These are phyloP conservation scores for Gallinago nigripennis DNA, from an alignment of 2,797 vertebrate genomes.

Conservation along the genomic window DNA sequence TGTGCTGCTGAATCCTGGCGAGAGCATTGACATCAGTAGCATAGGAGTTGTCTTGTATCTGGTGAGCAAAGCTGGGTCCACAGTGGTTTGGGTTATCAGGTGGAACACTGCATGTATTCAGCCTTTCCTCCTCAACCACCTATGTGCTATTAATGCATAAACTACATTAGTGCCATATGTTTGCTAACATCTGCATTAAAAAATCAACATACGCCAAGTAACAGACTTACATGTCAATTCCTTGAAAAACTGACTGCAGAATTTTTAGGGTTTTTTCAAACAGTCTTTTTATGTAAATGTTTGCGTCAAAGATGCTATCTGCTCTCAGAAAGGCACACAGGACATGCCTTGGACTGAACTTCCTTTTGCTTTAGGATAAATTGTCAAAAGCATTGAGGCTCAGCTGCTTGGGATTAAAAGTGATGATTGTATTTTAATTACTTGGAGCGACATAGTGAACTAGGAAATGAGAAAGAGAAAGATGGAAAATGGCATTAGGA, in stretches of 20 bases:
- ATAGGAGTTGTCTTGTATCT: not conserved
- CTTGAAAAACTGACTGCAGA: not conserved
- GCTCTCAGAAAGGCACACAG: not conserved
- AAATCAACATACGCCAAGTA: not conserved
- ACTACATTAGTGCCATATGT: not conserved
- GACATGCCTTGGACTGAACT: not conserved
- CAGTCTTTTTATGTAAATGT: not conserved
- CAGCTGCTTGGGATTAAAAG: not conserved
- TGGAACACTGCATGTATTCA: not conserved
- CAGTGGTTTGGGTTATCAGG: not conserved
- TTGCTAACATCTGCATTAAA: not conserved
- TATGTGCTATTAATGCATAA: not conserved
- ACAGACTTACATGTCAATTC: not conserved
- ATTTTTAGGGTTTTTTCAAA: not conserved
- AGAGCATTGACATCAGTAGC: not conserved
- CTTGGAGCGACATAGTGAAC: not conserved
- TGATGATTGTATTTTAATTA: not conserved
- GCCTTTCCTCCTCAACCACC: not conserved
- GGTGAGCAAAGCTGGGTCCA: not conserved
- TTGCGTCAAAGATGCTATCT: not conserved
- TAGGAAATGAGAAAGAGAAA: not conserved
- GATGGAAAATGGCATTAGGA: not conserved
- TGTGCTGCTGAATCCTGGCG: not conserved
- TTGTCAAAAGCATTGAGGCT: not conserved
- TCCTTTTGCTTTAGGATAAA: not conserved